Evolutionary conservation across 2,888 invertebrate genomes (phyloP).

Genomic region (Syrphus vitripennis): DNA sequence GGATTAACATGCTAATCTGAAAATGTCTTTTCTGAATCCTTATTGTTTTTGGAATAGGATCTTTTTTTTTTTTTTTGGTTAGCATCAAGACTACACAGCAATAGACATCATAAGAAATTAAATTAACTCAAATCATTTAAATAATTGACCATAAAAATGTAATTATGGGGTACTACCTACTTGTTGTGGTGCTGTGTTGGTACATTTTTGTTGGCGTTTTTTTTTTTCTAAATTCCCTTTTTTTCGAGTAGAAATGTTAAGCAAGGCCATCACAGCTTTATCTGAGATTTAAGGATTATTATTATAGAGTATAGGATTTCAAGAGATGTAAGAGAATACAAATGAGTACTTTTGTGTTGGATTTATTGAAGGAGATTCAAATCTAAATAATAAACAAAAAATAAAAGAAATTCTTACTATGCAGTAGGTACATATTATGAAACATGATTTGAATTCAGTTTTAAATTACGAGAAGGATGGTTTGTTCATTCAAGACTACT

Average conservation of each 20-base stretch:
- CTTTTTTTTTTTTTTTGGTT: not conserved
- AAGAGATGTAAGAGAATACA: not conserved
- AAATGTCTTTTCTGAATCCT: slow-evolving; percentile 30
- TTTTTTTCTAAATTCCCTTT: not conserved
- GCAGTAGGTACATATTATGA: too few relatives aligned
- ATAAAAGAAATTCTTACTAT: not conserved
- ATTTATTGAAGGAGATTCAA: not conserved
- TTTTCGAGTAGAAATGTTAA: not conserved
- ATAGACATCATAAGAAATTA: slow-evolving; percentile 15
- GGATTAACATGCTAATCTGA: slow-evolving; percentile 63
- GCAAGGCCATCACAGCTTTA: not conserved
- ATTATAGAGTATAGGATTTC: not conserved
- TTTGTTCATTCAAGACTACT: not conserved
- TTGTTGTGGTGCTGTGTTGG: not conserved
- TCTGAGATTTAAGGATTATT: slow-evolving; percentile 1
- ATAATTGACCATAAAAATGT: slow-evolving; percentile 46
- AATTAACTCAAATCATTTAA: slow-evolving; percentile 48
- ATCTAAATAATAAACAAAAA: not conserved
- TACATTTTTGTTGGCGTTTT: not conserved
- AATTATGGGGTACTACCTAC: slow-evolving; percentile 5
- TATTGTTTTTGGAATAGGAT: not conserved
- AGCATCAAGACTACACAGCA: not conserved
- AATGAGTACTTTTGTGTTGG: not conserved
- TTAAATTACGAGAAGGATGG: not conserved
- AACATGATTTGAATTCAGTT: not conserved